Percentiles rank a stretch among this genome's conserved stretches.
phyloP scores from a whole-genome alignment of 2,797 vertebrate species.

The Sebastes vulpes region DNA sequence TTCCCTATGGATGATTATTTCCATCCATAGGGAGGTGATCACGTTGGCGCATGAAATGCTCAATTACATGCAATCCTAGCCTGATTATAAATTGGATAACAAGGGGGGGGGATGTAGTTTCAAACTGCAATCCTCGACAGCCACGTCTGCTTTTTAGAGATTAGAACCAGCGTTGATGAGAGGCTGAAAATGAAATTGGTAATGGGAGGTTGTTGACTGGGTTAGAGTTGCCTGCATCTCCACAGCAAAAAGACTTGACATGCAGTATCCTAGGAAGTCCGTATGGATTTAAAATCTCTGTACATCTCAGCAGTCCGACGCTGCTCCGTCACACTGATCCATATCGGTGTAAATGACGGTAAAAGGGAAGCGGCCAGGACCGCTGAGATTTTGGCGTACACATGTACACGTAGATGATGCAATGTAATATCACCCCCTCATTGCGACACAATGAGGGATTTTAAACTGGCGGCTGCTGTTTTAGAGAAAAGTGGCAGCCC shows the following conservation, averaged over 20 bases:
- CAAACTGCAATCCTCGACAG: conserved; percentile 2
- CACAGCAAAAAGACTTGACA: conserved; percentile 49
- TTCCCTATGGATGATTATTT: background rate
- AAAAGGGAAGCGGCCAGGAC: conserved; percentile 22
- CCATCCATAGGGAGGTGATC: background rate
- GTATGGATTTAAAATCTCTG: conserved; percentile 49
- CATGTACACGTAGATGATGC: conserved; percentile 67
- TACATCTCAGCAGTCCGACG: conserved; percentile 23
- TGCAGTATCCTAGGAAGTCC: conserved; percentile 46
- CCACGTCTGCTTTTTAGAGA: conserved; percentile 55
- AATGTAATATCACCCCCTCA: conserved; percentile 58
- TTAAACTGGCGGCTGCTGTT: conserved; percentile 75
- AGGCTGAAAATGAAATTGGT: conserved; percentile 22
- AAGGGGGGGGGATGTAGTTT: conserved; percentile 4
- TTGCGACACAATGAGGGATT: conserved; percentile 78
- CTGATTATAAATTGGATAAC: background rate
- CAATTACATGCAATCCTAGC: background rate
- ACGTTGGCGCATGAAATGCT: conserved; percentile 6
- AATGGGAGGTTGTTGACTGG: conserved; percentile 24
- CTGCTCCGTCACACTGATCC: conserved; percentile 2
- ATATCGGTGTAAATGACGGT: background rate
- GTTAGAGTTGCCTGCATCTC: conserved; percentile 65
- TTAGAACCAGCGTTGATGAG: conserved; percentile 59
- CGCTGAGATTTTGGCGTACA: conserved; percentile 57
- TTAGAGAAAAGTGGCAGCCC: conserved; percentile 46